Evolutionary conservation across 2,888 invertebrate species (phyloP).

Genomic region (Drosophila hawaiiensis): DNA sequence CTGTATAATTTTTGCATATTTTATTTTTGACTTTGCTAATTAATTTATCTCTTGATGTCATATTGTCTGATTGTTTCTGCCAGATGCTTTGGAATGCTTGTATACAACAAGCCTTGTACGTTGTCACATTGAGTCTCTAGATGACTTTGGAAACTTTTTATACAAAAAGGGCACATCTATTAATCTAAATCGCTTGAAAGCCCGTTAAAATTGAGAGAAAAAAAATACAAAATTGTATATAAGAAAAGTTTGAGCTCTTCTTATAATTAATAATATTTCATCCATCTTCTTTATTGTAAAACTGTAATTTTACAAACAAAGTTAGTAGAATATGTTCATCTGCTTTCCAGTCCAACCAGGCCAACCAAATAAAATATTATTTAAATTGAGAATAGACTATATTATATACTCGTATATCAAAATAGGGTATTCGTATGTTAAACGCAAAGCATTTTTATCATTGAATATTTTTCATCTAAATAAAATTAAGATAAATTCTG

Average conservation of each 20-base stretch:
- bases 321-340: not conserved
- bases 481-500: not conserved
- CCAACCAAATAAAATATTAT: not conserved
- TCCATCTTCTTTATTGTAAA: not conserved
- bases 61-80: conserved; percentile 61
- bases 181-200: conserved; percentile 26
- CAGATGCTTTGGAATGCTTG: conserved; percentile 21
- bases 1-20: conserved; percentile 72
- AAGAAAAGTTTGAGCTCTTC: not conserved
- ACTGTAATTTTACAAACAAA: not conserved
- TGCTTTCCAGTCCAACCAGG: not conserved
- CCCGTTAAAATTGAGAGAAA: conserved; percentile 24
- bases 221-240: not conserved
- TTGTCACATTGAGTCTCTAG: not conserved
- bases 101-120: not conserved
- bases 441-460: not conserved
- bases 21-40: conserved; percentile 49
- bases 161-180: conserved; percentile 1
- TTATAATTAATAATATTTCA: not conserved
- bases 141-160: not conserved
- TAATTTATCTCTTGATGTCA: conserved; percentile 53
- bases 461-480: not conserved
- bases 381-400: not conserved
- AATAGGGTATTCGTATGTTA: accelerated
- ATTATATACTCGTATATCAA: not conserved